Evolutionary conservation across 30 jellyfish, hydroid and myxozoan species (phyloP).

Genomic region (Morbakka virulenta): DNA sequence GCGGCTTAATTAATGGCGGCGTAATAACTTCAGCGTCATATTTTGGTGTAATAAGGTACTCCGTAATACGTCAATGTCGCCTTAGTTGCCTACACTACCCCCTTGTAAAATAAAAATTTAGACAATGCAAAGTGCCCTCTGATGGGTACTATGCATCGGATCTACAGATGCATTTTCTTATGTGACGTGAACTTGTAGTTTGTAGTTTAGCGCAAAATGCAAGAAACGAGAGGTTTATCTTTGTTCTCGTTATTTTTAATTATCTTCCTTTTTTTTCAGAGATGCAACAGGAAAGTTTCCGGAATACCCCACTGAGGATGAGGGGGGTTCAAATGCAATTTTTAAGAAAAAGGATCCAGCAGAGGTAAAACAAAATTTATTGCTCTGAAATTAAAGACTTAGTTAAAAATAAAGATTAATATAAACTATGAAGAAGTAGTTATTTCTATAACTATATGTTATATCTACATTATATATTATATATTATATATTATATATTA

Average conservation of each 20-base stretch:
- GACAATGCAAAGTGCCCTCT: too few relatives aligned
- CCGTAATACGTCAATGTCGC: too few relatives aligned
- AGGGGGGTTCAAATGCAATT: conserved; percentile 94
- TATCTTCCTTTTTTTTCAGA: conserved; percentile 25
- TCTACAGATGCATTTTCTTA: too few relatives aligned
- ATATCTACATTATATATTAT: neutral
- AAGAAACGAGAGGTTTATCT: neutral
- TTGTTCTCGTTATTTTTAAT: neutral
- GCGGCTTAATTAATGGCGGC: too few relatives aligned
- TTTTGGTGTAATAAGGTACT: too few relatives aligned
- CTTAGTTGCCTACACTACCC: too few relatives aligned
- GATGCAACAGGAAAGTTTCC: conserved; percentile 97
- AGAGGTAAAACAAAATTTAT: conserved; percentile 38
- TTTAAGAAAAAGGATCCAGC: conserved; percentile 80
- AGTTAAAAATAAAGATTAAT: neutral
- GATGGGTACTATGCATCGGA: too few relatives aligned
- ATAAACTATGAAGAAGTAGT: neutral
- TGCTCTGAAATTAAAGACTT: neutral
- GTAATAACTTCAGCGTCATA: too few relatives aligned
- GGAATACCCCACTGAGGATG: conserved; percentile 90
- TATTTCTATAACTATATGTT: neutral
- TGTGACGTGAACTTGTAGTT: too few relatives aligned
- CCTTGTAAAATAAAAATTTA: too few relatives aligned
- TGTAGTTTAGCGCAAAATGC: too few relatives aligned
- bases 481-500: too few relatives aligned